Evolutionary conservation across 2,888 invertebrate species (phyloP).

Genomic region (Zootermopsis nevadensis): DNA sequence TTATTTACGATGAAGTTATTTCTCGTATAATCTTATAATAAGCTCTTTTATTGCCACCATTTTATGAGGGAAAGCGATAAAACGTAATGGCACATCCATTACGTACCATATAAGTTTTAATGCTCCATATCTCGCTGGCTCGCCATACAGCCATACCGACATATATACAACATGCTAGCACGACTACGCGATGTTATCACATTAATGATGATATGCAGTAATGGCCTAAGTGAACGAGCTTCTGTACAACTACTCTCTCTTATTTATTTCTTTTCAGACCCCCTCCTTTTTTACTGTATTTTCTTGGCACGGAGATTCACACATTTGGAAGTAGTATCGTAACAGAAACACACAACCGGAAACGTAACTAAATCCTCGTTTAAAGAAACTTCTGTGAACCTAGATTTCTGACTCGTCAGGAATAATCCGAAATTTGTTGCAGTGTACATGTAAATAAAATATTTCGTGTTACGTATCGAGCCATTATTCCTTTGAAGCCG

Average conservation of each 20-base stretch:
- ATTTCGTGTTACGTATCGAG: no score
- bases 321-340: background rate
- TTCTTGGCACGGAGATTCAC: background rate
- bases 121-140: conserved; percentile 35
- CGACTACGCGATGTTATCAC: conserved; percentile 41
- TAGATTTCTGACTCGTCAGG: no score
- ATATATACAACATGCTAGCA: conserved; percentile 25
- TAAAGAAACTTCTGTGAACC: no score
- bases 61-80: conserved; percentile 55
- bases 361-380: no score
- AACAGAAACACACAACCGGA: no score
- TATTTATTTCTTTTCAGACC: background rate
- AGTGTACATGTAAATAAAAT: no score
- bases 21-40: conserved; percentile 50
- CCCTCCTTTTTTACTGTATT: background rate
- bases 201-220: conserved; percentile 35
- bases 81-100: conserved; percentile 55
- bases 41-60: conserved; percentile 53
- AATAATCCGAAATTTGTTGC: no score
- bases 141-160: conserved; percentile 29
- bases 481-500: no score
- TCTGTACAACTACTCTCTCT: conserved; percentile 15
- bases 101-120: conserved; percentile 41
- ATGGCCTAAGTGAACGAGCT: conserved; percentile 40
- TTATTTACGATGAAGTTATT: conserved; percentile 57